Percentiles rank a stretch among this genome's conserved stretches.
Evolutionary conservation across 2,113 vertebrate species (phyloP).

Genomic region (Antennarius striatus): DNA sequence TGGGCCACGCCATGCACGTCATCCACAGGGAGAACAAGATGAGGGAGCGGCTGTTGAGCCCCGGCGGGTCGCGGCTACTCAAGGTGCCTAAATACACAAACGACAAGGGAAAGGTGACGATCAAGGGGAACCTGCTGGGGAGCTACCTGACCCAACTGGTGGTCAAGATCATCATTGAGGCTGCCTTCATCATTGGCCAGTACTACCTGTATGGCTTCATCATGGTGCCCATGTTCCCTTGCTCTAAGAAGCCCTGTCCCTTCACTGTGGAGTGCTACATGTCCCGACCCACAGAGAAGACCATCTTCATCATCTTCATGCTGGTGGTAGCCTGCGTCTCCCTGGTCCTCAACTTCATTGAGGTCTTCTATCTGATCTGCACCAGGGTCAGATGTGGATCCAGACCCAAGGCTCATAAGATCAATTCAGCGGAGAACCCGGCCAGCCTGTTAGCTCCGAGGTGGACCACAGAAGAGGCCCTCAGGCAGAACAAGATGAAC

Average conservation of each 20-base stretch:
- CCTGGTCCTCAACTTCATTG: slow-evolving; percentile 76
- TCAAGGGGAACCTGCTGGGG: slow-evolving; percentile 79
- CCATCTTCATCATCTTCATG: slow-evolving; percentile 88
- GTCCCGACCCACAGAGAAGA: slow-evolving; percentile 86
- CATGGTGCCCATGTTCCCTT: slow-evolving; percentile 82
- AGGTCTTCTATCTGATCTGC: slow-evolving; percentile 80
- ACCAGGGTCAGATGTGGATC: slow-evolving; percentile 57
- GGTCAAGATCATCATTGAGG: slow-evolving; percentile 81
- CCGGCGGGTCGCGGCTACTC: neutral
- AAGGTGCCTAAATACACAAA: slow-evolving; percentile 82
- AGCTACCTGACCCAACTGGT: slow-evolving; percentile 80
- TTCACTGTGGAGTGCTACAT: slow-evolving; percentile 86
- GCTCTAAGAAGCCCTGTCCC: slow-evolving; percentile 79
- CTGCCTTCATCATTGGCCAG: slow-evolving; percentile 81
- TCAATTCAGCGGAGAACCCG: slow-evolving; percentile 40
- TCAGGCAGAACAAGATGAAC: slow-evolving; percentile 76
- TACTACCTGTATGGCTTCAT: slow-evolving; percentile 85
- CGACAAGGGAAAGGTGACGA: slow-evolving; percentile 75
- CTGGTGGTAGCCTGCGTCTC: slow-evolving; percentile 80
- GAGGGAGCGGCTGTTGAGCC: slow-evolving; percentile 69
- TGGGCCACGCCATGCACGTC: slow-evolving; percentile 90
- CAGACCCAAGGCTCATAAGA: slow-evolving; percentile 1
- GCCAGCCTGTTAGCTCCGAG: slow-evolving; percentile 23
- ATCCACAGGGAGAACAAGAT: slow-evolving; percentile 89
- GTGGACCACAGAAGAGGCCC: slow-evolving; percentile 34